These are phyloP conservation scores for Cataglyphis altisquamis DNA, from an alignment of 2,888 invertebrate species.

Conservation along the genomic window DNA sequence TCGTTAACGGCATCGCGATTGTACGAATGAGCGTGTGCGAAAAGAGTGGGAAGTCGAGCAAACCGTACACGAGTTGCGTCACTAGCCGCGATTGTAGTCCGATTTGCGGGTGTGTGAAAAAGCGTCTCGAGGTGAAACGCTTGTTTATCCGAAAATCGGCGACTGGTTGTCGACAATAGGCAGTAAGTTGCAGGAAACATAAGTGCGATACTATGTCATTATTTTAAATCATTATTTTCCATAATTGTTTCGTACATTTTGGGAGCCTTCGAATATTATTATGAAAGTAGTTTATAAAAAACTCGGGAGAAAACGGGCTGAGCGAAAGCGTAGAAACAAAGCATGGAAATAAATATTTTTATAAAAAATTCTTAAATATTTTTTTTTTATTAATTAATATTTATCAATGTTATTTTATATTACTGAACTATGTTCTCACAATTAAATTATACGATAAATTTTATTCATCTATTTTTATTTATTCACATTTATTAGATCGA, in stretches of 20 bases:
- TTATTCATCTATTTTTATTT: neutral
- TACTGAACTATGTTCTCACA: neutral
- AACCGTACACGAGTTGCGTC: slow-evolving; percentile 57
- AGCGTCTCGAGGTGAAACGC: slow-evolving; percentile 2
- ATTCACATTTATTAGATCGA: neutral
- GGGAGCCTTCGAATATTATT: slow-evolving; percentile 51
- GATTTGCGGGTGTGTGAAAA: slow-evolving; percentile 66
- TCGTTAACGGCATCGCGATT: slow-evolving; percentile 68
- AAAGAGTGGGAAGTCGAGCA: slow-evolving; percentile 63
- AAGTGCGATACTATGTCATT: neutral
- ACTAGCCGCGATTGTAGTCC: slow-evolving; percentile 22
- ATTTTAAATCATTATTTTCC: slow-evolving; percentile 28
- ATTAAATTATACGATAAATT: neutral
- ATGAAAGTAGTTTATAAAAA: too few species aligned
- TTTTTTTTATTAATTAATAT: too few species aligned
- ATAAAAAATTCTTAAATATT: too few species aligned
- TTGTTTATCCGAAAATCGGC: slow-evolving; percentile 41
- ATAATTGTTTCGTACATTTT: slow-evolving; percentile 12
- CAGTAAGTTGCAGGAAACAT: slow-evolving; percentile 5
- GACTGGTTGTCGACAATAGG: neutral
- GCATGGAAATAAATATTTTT: too few species aligned
- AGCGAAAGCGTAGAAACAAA: too few species aligned
- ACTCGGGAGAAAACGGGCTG: too few species aligned
- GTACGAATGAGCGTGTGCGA: slow-evolving; percentile 36
- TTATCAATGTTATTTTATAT: too few species aligned